phyloP scores from a whole-genome alignment of 2,797 vertebrate genomes.

The Carduelis carduelis region DNA sequence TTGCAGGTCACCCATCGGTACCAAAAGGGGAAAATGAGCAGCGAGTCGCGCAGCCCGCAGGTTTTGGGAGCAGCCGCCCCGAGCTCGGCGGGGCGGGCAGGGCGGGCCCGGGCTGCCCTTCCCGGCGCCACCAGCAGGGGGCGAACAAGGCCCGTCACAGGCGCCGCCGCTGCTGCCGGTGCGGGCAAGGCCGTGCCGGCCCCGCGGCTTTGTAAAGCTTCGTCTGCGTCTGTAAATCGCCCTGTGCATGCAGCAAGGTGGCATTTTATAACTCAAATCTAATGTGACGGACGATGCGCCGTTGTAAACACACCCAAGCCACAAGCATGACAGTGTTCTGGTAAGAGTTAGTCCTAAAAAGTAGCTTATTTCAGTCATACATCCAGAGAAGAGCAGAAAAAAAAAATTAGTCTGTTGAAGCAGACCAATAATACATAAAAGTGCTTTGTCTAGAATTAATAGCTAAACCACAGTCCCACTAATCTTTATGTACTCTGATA shows the following conservation, averaged over 20 bases:
- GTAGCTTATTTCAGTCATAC: not conserved
- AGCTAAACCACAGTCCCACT: not conserved
- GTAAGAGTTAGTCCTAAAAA: not conserved
- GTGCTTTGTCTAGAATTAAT: not conserved
- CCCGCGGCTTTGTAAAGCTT: fast-evolving
- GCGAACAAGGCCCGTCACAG: conserved; percentile 19
- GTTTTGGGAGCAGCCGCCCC: fast-evolving
- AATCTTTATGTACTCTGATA: not conserved
- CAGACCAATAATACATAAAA: not conserved
- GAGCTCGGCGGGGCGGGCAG: too few species aligned
- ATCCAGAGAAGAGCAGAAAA: not conserved
- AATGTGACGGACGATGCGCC: fast-evolving
- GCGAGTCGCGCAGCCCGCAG: fast-evolving
- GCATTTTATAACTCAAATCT: not conserved
- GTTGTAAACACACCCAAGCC: not conserved
- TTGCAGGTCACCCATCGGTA: fast-evolving
- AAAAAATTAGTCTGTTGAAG: not conserved
- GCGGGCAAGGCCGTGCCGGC: not conserved
- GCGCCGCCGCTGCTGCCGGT: not conserved
- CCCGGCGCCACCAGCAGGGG: conserved; percentile 13
- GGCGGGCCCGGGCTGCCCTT: not conserved
- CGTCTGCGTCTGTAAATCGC: not conserved
- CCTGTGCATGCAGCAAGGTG: fast-evolving
- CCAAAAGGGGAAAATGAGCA: too few species aligned
- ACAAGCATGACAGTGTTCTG: not conserved